These are phyloP conservation scores for Grammomys surdaster DNA, from an alignment of 2,113 vertebrate species.

Conservation along the genomic window DNA sequence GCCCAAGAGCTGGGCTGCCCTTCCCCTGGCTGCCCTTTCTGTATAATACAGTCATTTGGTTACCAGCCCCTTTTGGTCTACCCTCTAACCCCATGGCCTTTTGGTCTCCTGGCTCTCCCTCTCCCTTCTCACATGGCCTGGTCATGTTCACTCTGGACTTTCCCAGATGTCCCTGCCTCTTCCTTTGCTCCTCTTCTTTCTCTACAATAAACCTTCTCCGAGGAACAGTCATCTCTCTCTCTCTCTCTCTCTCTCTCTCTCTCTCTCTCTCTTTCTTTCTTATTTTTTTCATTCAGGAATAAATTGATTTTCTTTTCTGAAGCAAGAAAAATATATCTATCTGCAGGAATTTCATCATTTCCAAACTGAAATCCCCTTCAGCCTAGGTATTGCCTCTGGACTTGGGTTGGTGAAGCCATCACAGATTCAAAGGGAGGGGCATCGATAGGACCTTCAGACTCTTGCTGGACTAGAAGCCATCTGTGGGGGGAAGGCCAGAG, in stretches of 20 bases:
- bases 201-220: neutral
- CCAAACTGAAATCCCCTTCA: neutral
- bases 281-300: neutral
- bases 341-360: neutral
- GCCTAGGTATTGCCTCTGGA: neutral
- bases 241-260: too few species aligned
- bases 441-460: neutral
- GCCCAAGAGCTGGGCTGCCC: neutral
- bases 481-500: neutral
- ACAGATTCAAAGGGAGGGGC: conserved; percentile 10
- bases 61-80: neutral
- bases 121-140: neutral
- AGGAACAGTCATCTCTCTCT: neutral
- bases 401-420: accelerated
- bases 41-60: too few species aligned
- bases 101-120: neutral
- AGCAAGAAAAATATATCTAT: neutral
- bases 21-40: neutral
- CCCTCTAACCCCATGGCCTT: neutral
- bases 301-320: neutral
- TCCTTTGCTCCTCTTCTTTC: neutral
- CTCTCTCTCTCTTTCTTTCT: too few species aligned
- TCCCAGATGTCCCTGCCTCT: neutral
- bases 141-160: neutral
- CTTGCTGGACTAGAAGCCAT: neutral